These are phyloP conservation scores for Peucedramus taeniatus DNA, from an alignment of 2,113 vertebrate genomes.

Conservation along the genomic window DNA sequence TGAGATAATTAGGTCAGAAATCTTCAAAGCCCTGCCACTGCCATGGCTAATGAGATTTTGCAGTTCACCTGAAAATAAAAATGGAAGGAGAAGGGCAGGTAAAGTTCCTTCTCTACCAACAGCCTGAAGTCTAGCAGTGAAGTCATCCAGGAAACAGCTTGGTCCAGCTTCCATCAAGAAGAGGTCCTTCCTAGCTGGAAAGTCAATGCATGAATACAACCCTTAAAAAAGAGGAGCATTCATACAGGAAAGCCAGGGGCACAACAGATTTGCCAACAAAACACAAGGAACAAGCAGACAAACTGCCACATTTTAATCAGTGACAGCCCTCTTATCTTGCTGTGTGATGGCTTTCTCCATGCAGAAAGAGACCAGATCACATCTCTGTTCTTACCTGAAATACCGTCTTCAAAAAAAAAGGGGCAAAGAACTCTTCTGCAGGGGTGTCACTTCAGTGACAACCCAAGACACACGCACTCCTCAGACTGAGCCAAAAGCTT, in stretches of 20 bases:
- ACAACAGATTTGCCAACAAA: background rate
- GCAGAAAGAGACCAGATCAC: background rate
- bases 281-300: background rate
- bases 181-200: background rate
- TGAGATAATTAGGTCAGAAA: constrained; percentile 29
- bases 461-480: background rate
- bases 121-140: background rate
- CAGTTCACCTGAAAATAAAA: background rate
- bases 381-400: background rate
- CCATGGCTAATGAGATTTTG: background rate
- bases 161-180: background rate
- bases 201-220: background rate
- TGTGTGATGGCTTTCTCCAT: background rate
- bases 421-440: background rate
- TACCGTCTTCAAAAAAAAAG: background rate
- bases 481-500: background rate
- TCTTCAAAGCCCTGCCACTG: constrained; percentile 33
- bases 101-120: background rate
- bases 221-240: background rate
- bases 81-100: background rate
- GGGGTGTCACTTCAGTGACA: background rate
- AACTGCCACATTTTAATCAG: background rate
- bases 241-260: accelerated
- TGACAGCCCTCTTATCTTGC: background rate
- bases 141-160: background rate